Percentiles rank a stretch among this genome's conserved stretches.
Evolutionary conservation across 1,140 invertebrate genomes (phyloP).

Genomic region (Philopotamus ludificatus): DNA sequence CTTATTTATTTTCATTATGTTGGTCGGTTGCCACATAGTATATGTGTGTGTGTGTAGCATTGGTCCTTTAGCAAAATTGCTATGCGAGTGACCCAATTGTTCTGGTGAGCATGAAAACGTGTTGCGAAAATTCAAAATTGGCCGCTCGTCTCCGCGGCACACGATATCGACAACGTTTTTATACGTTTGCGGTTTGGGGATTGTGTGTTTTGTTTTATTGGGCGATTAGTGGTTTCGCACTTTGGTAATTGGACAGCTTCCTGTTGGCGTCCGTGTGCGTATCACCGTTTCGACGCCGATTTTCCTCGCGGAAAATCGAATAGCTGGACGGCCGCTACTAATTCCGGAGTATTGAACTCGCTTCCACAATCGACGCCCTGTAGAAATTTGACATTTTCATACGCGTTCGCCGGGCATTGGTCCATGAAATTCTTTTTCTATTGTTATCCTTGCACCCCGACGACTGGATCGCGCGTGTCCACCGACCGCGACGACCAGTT

Average conservation of each 20-base stretch:
- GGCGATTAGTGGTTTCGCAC: neutral
- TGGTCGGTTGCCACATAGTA: slow-evolving; percentile 2
- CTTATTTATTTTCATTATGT: slow-evolving; percentile 12
- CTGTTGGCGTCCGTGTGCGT: neutral
- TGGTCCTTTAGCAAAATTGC: slow-evolving; percentile 23
- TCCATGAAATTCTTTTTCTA: slow-evolving; percentile 31
- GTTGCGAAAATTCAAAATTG: slow-evolving; percentile 21
- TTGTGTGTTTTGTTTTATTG: neutral
- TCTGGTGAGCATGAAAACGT: slow-evolving; percentile 30
- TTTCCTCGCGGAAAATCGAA: too few relatives aligned
- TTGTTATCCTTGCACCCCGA: slow-evolving; percentile 26
- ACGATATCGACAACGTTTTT: too few relatives aligned
- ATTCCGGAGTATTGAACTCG: too few relatives aligned
- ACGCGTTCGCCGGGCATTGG: slow-evolving; percentile 9
- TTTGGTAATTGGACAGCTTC: neutral
- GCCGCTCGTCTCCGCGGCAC: slow-evolving; percentile 7
- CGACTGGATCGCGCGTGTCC: slow-evolving; percentile 7
- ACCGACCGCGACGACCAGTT: slow-evolving; percentile 24
- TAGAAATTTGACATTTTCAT: slow-evolving; percentile 4
- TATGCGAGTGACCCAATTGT: slow-evolving; percentile 17
- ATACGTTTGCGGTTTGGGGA: too few relatives aligned
- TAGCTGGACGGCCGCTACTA: too few relatives aligned
- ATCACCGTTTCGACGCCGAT: too few relatives aligned
- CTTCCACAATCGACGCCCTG: too few relatives aligned
- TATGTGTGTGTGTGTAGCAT: too few relatives aligned